Base-by-base conservation (phyloP, 2,888 invertebrate species). In the Petrolisthes manimaculis region DNA sequence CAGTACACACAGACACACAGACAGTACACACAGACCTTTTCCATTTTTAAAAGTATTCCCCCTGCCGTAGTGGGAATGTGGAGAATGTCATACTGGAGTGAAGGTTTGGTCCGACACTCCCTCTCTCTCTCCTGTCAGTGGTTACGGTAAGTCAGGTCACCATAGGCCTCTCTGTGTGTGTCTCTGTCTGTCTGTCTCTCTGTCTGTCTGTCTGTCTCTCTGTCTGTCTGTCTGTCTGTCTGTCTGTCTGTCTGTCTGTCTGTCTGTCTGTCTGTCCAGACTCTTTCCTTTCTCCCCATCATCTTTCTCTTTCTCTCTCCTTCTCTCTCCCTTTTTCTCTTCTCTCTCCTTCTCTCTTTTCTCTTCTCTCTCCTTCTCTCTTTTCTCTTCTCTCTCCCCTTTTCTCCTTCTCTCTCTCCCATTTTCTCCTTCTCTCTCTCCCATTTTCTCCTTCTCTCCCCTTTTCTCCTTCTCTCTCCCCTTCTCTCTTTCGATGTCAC, bases 121-220 rank as follows among this genome's bases (percentile, higher is more conserved):
- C 21, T 71, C 71, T 14, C 3, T 14, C 3, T 6, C 71, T 4
- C 51, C 5, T 6, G 37, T 61, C 77, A 37, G 61, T 84, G 14
- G 78, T 84, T 84, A 84, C 79, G 79, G 53, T 14, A 53, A 67
- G 84, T 84, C 77, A 84, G 84, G 84, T 84, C 81, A 81, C 79
- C 14, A 53, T 9, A 67, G 81, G n/a, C n/a, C 71, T n/a, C 18
- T 18, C 61, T 61, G 1, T 37, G 1, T 2, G 1, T 37, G 1
- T 37, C 37, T 37, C 37, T 37, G 1, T 37, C 37, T 37, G 1
- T 37, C 37, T 37, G 1, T 37, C 61, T 37, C 37, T 37, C 37
- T 37, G 1, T 37, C 37, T 37, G 1, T 37, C 37, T 37, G 1
- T 37, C 37, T 2, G 1, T 37, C 37, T 37, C 37, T 37, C 37